Percentiles rank a stretch among this genome's conserved stretches.
phyloP scores from a whole-genome alignment of 2,113 vertebrate species.

The Leptocoma aspasia region DNA sequence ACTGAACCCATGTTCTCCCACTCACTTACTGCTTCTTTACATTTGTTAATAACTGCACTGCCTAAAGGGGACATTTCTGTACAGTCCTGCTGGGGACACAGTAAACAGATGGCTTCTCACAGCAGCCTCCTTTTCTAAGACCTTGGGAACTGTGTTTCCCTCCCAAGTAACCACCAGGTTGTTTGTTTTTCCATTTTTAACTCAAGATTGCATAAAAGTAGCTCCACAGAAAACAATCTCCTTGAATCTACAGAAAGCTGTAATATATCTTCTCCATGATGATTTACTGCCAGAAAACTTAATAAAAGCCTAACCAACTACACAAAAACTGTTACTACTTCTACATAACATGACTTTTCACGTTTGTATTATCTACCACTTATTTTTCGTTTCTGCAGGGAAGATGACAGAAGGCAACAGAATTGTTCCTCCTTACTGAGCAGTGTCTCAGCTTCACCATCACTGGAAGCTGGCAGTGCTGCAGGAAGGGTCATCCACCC shows the following conservation, averaged over 20 bases:
- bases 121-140: conserved; percentile 8
- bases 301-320: background rate
- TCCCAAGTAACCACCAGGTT: conserved; percentile 11
- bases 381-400: background rate
- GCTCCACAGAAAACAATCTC: conserved; percentile 24
- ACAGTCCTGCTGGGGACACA: background rate
- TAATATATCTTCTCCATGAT: background rate
- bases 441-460: background rate
- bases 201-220: background rate
- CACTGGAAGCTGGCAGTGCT: background rate
- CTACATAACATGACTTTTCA: background rate
- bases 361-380: background rate
- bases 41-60: conserved; percentile 23
- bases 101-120: background rate
- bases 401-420: background rate
- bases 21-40: conserved; percentile 27
- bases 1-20: background rate
- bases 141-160: conserved; percentile 8
- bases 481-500: background rate
- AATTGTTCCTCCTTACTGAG: background rate
- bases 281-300: background rate
- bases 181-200: conserved; percentile 51
- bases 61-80: conserved; percentile 20
- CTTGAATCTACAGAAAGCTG: background rate
- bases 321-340: background rate